Percentiles rank a stretch among this genome's conserved stretches.
phyloP scores from a whole-genome alignment of 2,113 vertebrate genomes.

The Rhipidura dahli region DNA sequence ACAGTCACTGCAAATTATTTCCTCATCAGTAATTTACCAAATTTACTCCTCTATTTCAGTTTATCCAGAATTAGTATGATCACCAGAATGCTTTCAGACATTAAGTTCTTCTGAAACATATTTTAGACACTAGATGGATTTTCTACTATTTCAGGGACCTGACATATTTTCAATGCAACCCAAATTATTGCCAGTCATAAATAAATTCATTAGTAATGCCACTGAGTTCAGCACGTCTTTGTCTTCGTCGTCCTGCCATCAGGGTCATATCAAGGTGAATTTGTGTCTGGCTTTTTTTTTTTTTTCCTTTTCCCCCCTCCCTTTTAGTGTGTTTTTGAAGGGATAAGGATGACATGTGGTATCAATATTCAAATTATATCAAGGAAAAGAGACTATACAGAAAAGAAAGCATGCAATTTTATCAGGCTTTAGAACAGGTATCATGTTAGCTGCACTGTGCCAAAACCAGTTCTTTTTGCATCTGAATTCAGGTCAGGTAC shows the following conservation, averaged over 20 bases:
- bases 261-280: constrained; percentile 1
- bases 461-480: not conserved
- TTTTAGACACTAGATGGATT: not conserved
- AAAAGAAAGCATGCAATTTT: not conserved
- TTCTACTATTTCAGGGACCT: not conserved
- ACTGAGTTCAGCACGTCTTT: not conserved
- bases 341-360: not conserved
- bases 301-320: rapidly evolving
- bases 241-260: not conserved
- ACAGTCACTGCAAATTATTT: not conserved
- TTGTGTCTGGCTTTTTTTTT: not conserved
- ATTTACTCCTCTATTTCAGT: not conserved
- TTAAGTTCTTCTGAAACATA: not conserved
- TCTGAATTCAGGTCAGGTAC: not conserved
- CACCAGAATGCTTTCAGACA: not conserved
- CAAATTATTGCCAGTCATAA: not conserved
- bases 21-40: not conserved
- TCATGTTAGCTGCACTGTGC: not conserved
- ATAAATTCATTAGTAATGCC: not conserved
- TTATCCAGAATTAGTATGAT: not conserved
- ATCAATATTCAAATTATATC: constrained; percentile 10
- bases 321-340: not conserved
- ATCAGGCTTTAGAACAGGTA: constrained; percentile 1
- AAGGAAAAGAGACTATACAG: not conserved
- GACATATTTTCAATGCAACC: not conserved